phyloP scores from a whole-genome alignment of 2,113 vertebrate species.

The Ahaetulla prasina region DNA sequence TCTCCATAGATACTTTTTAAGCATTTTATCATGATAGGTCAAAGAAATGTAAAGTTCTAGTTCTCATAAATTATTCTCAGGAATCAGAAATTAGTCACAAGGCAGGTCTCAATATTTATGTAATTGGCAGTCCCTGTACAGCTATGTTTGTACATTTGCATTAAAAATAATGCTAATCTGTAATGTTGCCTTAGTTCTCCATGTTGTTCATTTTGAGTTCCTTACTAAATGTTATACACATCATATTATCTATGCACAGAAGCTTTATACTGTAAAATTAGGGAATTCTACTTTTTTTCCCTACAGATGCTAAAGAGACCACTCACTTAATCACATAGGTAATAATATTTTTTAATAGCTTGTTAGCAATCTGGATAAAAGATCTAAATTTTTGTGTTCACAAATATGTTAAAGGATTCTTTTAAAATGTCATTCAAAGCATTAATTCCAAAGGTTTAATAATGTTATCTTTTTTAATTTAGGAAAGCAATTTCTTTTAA shows the following conservation, averaged over 20 bases:
- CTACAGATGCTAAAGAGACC: conserved; percentile 31
- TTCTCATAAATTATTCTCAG: background rate
- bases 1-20: background rate
- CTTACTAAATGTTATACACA: conserved; percentile 18
- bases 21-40: background rate
- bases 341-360: conserved; percentile 46
- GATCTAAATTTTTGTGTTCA: conserved; percentile 36
- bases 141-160: background rate
- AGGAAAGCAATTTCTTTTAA: conserved; percentile 44
- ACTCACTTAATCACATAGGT: conserved; percentile 31
- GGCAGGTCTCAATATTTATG: background rate
- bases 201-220: conserved; percentile 3
- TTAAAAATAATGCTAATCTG: background rate
- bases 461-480: conserved; percentile 45
- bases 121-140: background rate
- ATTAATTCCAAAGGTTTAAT: conserved; percentile 55
- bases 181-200: background rate
- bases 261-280: conserved; percentile 32
- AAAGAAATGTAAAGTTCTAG: background rate
- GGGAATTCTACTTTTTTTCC: conserved; percentile 11
- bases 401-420: conserved; percentile 26
- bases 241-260: conserved; percentile 33
- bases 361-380: conserved; percentile 47
- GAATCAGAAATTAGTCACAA: background rate
- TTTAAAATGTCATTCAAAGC: conserved; percentile 28